Base-by-base conservation (phyloP, 2,888 invertebrate species). In the Tenthredo amoena region DNA sequence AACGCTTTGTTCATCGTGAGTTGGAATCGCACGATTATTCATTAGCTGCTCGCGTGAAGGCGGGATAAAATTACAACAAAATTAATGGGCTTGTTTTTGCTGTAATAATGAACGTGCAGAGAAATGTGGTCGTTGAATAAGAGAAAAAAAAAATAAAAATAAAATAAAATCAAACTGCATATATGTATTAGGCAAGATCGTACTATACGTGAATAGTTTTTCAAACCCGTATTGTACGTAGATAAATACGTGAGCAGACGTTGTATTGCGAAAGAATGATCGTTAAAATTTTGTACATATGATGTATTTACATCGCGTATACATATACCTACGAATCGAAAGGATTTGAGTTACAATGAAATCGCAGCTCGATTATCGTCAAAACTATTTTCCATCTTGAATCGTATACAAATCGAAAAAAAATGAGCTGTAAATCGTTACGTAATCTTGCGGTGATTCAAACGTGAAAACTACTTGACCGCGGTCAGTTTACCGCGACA, bases 111-210 rank as follows among this genome's bases (percentile, higher is more conserved):
- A 62, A 2, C 62, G 62, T 26, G 26, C 4, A 12, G 62, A 62
- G 26, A 12, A 62, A 62, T 21, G 21, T 12, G 26, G 26, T 26
- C 62, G 26, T 62, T 12, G 12, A 62, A 62, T 21, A 26, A 10
- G 2, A 21, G n/a, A 26, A 10, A 26, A 62, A 62, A 62, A 62
- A 62, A 7, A n/a, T 7, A 6, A 55, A 55, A n/a, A n/a, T 7
- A n/a, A 55, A 6, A n/a, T 6, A 55, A 55, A 55, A 55, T 55
- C 21, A 10, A 62, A 62, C 21, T 62, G 26, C 26, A 62, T 62
- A 26, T 62, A 62, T 62, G 62, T 62, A 62, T 62, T 62, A 62
- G 62, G 62, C 26, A 37, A 71, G 34, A 71, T 37, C 71, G 71
- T 34, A 15, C 15, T n/a, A 37, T 72, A 62, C 62, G 62, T 62